Evolutionary conservation across 2,888 invertebrate species (phyloP), one percentile per base, ranked within the genome.

Genomic region (Prionchulus punctatus): DNA sequence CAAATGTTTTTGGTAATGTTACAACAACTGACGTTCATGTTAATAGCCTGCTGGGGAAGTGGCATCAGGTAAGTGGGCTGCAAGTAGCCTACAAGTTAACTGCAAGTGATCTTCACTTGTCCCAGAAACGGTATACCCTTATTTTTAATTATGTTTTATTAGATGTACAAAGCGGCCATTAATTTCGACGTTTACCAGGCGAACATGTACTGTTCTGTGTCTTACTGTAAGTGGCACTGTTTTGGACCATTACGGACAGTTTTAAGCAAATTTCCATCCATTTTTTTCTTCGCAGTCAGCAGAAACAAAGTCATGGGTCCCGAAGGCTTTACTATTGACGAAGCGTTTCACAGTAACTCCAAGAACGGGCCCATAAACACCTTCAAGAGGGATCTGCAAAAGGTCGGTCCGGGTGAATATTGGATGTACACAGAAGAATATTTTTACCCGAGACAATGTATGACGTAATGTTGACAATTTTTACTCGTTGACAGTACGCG

Each of bases 351-450:
- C 58, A 64, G 64, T 7, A 63, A 64, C 27, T 64, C 67, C n/a
- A 70, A 70, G 60, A 64, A 62, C 54, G 70, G 70, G 1, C 70
- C 67, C 28, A 66, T 70, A 55, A 70, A 70, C 59, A 70, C 69
- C 26, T 70, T 67, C 62, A 69, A 70, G 58, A 59, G 68, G 30
- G 70, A 70, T 59, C 60, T 70, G 62, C 66, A 65, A 61, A 67
- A 30, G 26, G 45, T 67, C 54, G 69, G 67, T 42, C 62, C 67
- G 27, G 70, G 70, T 49, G 65, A 67, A 58, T 70, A 66, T 59
- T 70, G 69, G 70, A 70, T 70, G 67, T 70, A 70, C 62, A 70
- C 70, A 26, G 68, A 70, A 60, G 70, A 70, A 57, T 70, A 70
- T 59, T 70, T 70, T 62, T 70, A 70, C 57, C 70, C 70, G 26